phyloP scores from a whole-genome alignment of 92 coral and sea anemone genomes.

The Muricea muricata region DNA sequence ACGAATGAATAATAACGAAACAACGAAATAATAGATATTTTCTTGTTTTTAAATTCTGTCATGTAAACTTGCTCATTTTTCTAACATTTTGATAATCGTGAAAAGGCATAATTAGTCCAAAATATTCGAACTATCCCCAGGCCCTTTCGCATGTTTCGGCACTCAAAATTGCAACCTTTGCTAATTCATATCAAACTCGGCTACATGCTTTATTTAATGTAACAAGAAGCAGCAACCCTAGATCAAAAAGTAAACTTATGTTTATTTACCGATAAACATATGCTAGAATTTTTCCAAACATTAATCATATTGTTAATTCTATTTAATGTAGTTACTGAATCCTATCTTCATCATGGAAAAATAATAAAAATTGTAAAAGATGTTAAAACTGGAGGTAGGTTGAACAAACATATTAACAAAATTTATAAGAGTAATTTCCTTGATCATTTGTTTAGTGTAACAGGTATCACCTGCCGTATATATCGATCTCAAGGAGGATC shows the following conservation, averaged over 20 bases:
- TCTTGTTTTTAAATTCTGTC: background rate
- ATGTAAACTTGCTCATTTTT: no score
- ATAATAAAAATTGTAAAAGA: slow-evolving; percentile 83
- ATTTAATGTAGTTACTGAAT: slow-evolving; percentile 72
- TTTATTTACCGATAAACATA: no score
- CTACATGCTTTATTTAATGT: background rate
- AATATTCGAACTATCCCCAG: background rate
- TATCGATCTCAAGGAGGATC: background rate
- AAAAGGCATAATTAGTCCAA: background rate
- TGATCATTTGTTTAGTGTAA: background rate
- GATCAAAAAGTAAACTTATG: no score
- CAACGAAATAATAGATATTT: background rate
- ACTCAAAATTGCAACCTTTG: background rate
- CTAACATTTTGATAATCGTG: no score
- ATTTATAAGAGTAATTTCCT: background rate
- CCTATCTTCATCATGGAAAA: slow-evolving; percentile 96
- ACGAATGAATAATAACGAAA: background rate
- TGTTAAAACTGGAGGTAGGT: slow-evolving; percentile 80
- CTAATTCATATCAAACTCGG: no score
- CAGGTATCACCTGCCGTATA: slow-evolving; percentile 38
- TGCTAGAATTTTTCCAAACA: background rate
- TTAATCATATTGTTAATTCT: background rate
- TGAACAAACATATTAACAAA: background rate
- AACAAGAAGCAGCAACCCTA: background rate
- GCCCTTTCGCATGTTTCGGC: background rate